Evolutionary conservation across 1,140 invertebrate genomes (phyloP), one percentile per base, ranked within the genome.

Genomic region (Macrobrachium rosenbergii): DNA sequence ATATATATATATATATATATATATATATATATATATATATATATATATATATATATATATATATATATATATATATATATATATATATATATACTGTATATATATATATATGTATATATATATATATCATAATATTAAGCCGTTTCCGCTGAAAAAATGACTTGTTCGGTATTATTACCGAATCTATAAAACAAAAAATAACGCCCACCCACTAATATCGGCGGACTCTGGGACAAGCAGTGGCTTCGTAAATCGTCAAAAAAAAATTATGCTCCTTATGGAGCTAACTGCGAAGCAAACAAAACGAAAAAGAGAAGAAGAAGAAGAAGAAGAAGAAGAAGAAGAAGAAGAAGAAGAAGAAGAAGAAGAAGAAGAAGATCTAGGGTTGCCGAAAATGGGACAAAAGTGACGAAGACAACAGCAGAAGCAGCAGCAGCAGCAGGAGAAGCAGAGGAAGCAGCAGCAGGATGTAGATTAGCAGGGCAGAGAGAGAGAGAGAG

Each of bases 1-100:
- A 75, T 45, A 75, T 45, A 75, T 45, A 75, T 75, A 75, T 37
- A 79, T 59, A 79, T 37, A 82, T 17, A 37, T 23, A 52, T 43
- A 67, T 67, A 67, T 28, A 82, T 37, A 28, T 16, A 82, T 64
- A 21, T 58, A 21, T 37, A 23, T 19, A 10, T 14, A 10, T 43
- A 19, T 81, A 6, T 23, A 64, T 63, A 6, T 37, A 16, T 62
- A 16, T 81, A 14, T 58, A 81, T 52, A 62, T 23, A 62, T 23
- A 62, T 2, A 62, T 64, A 62, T 64, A 62, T 64, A 62, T 64
- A 62, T 64, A n/a, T 17, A 28, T n/a, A 10, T 6, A 17, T 58
- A 52, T 21, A 78, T n/a, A 78, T 37, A 37, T 37, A 37, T 37
- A 37, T 37, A 37, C n/a, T n/a, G n/a, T n/a, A 37, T 37, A 37